Base-by-base conservation (phyloP, 92 coral and sea anemone species). In the Phenganax stokvisi region DNA sequence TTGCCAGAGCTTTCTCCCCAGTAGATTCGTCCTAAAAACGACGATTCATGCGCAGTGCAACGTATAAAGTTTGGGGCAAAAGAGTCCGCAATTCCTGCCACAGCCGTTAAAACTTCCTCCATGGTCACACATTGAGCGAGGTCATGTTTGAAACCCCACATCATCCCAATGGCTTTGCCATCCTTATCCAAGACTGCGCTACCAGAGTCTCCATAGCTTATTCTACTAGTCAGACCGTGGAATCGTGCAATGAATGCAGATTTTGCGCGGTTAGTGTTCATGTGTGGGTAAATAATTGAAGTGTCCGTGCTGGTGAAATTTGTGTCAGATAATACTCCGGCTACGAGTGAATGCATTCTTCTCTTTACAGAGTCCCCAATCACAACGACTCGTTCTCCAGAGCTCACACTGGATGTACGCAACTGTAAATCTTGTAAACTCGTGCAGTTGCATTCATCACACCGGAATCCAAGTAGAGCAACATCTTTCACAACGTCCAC, bases 81-180 rank as follows among this genome's bases (percentile, higher is more conserved):
- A 30, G 56, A 10, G 30, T 71, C 76, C 30, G 51, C 31, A 6
- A 71, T 53, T n/a, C 51, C 25, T 3, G 11, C 6, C 10, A 9
- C 4, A 30, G 76, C 76, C 51, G 31, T 71, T 9, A 44, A 12
- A 13, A 71, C 51, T 44, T 71, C 76, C 6, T 44, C 25, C 29
- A 71, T 51, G 12, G 76, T 71, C 12, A 71, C 57, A 29, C 76
- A 71, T 15, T 47, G 37, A 6, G 1, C 31, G 56, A 71, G 20
- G 30, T 71, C 76, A 31, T 56, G 54, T 11, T 25, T 11, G 8
- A 10, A 30, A 53, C 55, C 76, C 57, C 17, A 71, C 28, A 71
- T 29, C 76, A 71, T 71, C n/a, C 76, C 76, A 71, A 53, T 71
- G 11, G 51, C 76, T 30, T 71, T 31, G 57, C 76, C 76, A 31